These are phyloP conservation scores for Mormyrops attenuatus DNA, from an alignment of 2,797 vertebrate species.

Conservation along the genomic window DNA sequence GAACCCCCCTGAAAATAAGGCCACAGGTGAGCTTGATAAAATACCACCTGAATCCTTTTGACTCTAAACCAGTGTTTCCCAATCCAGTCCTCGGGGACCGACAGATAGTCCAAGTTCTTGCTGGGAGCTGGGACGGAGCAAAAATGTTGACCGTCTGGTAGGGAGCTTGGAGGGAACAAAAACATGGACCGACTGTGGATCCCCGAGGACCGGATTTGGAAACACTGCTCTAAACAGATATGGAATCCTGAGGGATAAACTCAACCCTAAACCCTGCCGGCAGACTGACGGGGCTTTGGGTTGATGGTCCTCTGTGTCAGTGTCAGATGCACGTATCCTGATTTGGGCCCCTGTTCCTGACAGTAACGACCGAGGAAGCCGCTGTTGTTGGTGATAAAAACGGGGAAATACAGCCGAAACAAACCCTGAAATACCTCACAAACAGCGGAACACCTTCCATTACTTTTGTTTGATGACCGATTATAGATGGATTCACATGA, in stretches of 20 bases:
- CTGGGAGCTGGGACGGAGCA: not conserved
- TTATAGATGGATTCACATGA: slow-evolving; percentile 3
- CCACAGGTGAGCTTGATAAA: not conserved
- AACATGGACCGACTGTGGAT: not conserved
- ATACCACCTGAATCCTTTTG: slow-evolving; percentile 10
- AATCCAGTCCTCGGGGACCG: not conserved
- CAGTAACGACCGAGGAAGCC: not conserved
- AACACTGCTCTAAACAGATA: not conserved
- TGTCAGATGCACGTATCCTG: not conserved
- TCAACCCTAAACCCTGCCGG: not conserved
- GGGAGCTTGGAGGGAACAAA: not conserved
- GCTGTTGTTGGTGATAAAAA: not conserved
- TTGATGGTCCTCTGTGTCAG: not conserved
- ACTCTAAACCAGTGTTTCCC: not conserved
- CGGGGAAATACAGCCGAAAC: not conserved
- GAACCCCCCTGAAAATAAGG: not conserved
- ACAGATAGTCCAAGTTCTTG: not conserved
- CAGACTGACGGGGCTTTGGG: not conserved
- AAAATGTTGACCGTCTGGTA: too few species aligned
- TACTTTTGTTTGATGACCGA: not conserved
- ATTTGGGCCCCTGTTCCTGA: not conserved
- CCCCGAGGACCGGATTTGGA: not conserved
- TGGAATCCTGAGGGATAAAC: slow-evolving; percentile 1
- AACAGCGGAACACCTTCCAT: not conserved
- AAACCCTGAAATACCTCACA: not conserved